phyloP scores from a whole-genome alignment of 2,888 invertebrate genomes.

The Apamea epomidion region DNA sequence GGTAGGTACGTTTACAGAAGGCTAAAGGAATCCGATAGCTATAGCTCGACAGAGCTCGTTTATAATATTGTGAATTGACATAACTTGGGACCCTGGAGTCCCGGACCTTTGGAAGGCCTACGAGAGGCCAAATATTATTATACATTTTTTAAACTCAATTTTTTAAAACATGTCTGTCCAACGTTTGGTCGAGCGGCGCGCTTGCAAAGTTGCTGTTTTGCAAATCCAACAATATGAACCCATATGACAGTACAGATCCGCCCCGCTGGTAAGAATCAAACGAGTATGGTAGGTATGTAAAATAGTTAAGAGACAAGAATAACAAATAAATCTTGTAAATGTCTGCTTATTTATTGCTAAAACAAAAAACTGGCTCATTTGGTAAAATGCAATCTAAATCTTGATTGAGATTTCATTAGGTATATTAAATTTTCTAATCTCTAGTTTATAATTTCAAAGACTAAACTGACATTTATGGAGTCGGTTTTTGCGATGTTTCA shows the following conservation, averaged over 20 bases:
- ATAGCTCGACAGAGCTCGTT: background rate
- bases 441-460: background rate
- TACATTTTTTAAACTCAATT: background rate
- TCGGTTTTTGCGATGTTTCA: background rate
- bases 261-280: background rate
- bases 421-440: background rate
- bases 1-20: background rate
- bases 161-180: background rate
- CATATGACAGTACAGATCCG: no score
- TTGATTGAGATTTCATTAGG: slow-evolving; percentile 12
- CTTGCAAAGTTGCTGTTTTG: background rate
- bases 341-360: background rate
- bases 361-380: slow-evolving; percentile 1
- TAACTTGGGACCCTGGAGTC: background rate
- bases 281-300: background rate
- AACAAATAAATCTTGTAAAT: background rate
- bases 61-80: background rate
- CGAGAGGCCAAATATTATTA: background rate
- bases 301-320: background rate
- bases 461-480: background rate
- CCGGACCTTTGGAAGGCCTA: no score
- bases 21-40: background rate
- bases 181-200: background rate
- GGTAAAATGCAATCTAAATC: background rate
- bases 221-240: background rate